phyloP scores from a whole-genome alignment of 2,797 vertebrate genomes.

The Adrianichthys oophorus region DNA sequence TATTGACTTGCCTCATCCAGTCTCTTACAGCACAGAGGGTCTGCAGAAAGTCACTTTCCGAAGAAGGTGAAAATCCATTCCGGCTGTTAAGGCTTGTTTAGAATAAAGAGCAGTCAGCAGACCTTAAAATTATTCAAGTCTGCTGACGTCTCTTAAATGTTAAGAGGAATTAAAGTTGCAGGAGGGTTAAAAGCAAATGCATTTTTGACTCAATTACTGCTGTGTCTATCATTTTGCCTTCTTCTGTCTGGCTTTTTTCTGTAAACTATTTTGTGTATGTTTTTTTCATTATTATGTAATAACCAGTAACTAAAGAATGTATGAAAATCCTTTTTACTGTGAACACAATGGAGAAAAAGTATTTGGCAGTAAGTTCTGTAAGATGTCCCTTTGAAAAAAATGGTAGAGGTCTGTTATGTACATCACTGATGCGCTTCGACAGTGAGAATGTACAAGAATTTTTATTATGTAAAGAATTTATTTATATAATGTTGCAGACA shows the following conservation, averaged over 20 bases:
- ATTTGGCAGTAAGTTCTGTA: no score
- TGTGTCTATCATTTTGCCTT: constrained; percentile 12
- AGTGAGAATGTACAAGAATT: no score
- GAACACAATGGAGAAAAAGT: no score
- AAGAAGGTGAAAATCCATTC: constrained; percentile 40
- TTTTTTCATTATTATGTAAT: constrained; percentile 7
- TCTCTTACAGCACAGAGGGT: constrained; percentile 36
- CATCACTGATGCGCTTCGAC: no score
- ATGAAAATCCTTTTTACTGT: not conserved
- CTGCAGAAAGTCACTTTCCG: constrained; percentile 36
- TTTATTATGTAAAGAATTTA: no score
- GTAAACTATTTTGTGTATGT: constrained; percentile 10
- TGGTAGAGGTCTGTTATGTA: no score
- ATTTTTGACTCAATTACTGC: constrained; percentile 46
- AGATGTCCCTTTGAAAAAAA: no score
- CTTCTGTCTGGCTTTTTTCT: constrained; percentile 12
- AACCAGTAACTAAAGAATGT: constrained; percentile 3
- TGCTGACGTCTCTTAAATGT: constrained; percentile 34
- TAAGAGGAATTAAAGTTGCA: constrained; percentile 54
- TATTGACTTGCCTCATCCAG: constrained; percentile 23
- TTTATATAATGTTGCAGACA: no score
- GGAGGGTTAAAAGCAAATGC: constrained; percentile 37
- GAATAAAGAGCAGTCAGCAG: constrained; percentile 53
- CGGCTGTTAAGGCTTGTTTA: constrained; percentile 25
- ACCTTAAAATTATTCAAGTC: constrained; percentile 41